Base-by-base conservation (phyloP, 2,888 invertebrate species). In the Julus scanicus region DNA sequence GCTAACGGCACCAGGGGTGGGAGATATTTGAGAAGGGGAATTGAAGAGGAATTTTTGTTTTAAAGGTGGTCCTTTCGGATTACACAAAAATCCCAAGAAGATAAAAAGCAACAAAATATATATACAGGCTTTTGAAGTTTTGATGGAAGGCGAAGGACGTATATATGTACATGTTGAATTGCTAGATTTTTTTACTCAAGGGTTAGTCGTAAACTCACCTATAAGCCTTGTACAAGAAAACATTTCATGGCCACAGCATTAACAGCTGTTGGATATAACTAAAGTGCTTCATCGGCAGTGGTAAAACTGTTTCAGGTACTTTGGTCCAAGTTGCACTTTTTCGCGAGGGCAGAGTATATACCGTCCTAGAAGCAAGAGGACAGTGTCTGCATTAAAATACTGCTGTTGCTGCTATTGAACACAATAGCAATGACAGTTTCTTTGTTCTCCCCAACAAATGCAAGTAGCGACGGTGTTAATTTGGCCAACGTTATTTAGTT, bases 131-230 rank as follows among this genome's bases (percentile, higher is more conserved):
- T 29, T 29, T 29, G 29, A 49, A 49, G 49, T 49, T 13, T 53
- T 15, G 53, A 83, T 37, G 20, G 39, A 83, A 83, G 83, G 83
- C 11, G 39, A 83, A 83, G 83, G 83, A 83, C 83, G 53, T 53
- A 44, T 44, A 44, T 53, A 17, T 13, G 29, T 29, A 29, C 29
- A 29, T 29, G 3, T 8, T 53, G 53, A 53, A 15, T 8, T 13
- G 17, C 6, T 3, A 53, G 53, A 13, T 44, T 53, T 13, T 13
- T 53, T 53, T 53, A 53, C 53, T 13, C 11, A 53, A 53, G 53
- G 53, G 53, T 53, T 53, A 53, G 44, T 53, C 15, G 17, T 17
- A 53, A 53, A 13, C 53, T 53, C 53, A 53, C 53, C 53, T 53
- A 29, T 29, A 53, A 3, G 53, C 53, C 53, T 53, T 17, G 15